A percentile compares a stretch with the other conserved stretches of the same genome.
Conservation (phyloP, 2,888 invertebrate genomes). For the Stenodera caucasica region DNA sequence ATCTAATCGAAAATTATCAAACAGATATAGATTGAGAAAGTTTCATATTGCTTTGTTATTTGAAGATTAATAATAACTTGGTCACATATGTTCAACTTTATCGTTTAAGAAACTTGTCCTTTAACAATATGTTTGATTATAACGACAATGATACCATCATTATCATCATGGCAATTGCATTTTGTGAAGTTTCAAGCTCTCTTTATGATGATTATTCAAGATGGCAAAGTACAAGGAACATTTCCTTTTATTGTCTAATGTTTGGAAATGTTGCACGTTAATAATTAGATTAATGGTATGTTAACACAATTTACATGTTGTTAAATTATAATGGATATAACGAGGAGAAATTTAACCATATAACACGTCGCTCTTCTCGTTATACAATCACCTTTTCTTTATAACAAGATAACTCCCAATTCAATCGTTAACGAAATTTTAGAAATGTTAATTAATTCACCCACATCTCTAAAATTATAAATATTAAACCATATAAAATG, state of each 20-base stretch:
- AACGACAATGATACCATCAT: conserved; percentile 5
- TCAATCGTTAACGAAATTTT: too few species aligned
- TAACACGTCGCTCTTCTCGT: not conserved
- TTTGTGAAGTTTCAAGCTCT: conserved; percentile 12
- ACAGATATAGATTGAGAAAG: not conserved
- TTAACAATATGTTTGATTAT: conserved; percentile 21
- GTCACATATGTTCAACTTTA: not conserved
- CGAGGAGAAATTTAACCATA: not conserved
- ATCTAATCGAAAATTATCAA: not conserved
- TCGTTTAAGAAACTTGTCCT: conserved; percentile 12
- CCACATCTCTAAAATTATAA: too few species aligned
- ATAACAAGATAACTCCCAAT: too few species aligned
- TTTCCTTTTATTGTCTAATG: conserved; percentile 20
- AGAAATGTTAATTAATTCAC: too few species aligned
- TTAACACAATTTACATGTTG: not conserved
- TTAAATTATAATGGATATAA: conserved; percentile 1
- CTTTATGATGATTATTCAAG: conserved; percentile 17
- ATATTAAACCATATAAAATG: too few species aligned
- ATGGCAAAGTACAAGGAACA: conserved; percentile 14
- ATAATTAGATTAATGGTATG: conserved; percentile 16
- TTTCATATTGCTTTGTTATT: not conserved
- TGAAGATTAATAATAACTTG: not conserved
- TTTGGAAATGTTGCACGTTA: conserved; percentile 18
- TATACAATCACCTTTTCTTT: too few species aligned
- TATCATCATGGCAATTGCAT: conserved; percentile 18